Evolutionary conservation across 2,113 vertebrate genomes (phyloP), one percentile per base, ranked within the genome.

Genomic region (Neotoma lepida): DNA sequence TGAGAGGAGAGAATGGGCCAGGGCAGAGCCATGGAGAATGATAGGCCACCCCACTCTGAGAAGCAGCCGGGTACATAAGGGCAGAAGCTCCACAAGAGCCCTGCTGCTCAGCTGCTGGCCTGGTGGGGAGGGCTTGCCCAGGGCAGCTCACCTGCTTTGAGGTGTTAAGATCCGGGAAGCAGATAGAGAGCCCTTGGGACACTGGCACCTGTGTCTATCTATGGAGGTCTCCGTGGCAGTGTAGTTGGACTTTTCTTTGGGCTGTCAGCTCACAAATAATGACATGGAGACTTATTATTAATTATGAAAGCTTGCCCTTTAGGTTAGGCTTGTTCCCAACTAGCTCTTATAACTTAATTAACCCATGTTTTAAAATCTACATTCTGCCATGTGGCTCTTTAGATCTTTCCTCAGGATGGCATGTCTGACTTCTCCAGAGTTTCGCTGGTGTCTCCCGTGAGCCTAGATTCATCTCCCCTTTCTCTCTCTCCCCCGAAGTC

Each of bases 1-100:
- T 84, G 64, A 91, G n/a, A 82, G 33, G 30, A 56, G 22, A 84
- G n/a, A 51, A 35, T 96, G 58, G 70, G 70, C 49, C 64, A 90
- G 30, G 84, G 49, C 54, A 92, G 74, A 30, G 54, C 84, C 46
- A 20, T 30, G 44, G 88, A 88, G 41, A 35, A 46, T 89, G 22
- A 86, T 10, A 77, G 66, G 54, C 82, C 12, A 92, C 77, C 39
- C 49, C 44, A 54, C 46, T 41, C 46, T 70, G 22, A 93, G 81
- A 77, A 88, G 28, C 54, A 51, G 61, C 74, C 73, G 49, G 66
- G 39, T 17, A 26, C 46, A 76, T 51, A 68, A 63, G 35, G 33
- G 70, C 28, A n/a, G 49, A 84, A 70, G 24, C 35, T 20, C 70
- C 44, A 76, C 30, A 41, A 54, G 33, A 73, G 9, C 28, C 66